phyloP scores from a whole-genome alignment of 2,113 vertebrate species.

The Chrysemys picta region DNA sequence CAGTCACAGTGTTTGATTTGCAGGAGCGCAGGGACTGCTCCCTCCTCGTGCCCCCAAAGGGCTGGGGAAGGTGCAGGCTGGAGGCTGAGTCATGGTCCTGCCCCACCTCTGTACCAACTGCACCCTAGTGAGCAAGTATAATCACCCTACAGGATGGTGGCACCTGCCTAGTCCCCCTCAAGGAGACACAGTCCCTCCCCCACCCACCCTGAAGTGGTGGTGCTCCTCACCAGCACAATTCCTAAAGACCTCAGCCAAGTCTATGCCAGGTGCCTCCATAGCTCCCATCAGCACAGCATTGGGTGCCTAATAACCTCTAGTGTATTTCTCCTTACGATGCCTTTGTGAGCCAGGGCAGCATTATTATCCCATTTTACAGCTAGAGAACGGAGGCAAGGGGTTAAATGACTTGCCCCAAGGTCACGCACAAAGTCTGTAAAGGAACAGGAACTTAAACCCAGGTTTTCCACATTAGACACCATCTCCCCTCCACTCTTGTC shows the following conservation, averaged over 20 bases:
- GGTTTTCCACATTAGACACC: neutral
- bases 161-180: neutral
- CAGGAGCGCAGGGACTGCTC: too few species aligned
- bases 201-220: neutral
- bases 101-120: neutral
- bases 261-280: neutral
- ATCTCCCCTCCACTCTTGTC: neutral
- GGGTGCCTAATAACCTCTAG: neutral
- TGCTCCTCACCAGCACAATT: neutral
- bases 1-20: neutral
- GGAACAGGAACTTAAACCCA: neutral
- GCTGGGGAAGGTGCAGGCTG: rapidly evolving
- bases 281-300: neutral
- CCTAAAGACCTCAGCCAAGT: neutral
- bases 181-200: too few species aligned
- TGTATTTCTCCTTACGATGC: neutral
- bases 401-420: neutral
- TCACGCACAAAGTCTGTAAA: neutral
- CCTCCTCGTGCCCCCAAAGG: too few species aligned
- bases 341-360: too few species aligned
- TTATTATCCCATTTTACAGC: neutral
- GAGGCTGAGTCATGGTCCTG: neutral
- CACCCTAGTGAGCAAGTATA: neutral
- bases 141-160: neutral
- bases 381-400: neutral